phyloP scores from a whole-genome alignment of 1,140 invertebrate genomes.

The Lasaia peninsularis region DNA sequence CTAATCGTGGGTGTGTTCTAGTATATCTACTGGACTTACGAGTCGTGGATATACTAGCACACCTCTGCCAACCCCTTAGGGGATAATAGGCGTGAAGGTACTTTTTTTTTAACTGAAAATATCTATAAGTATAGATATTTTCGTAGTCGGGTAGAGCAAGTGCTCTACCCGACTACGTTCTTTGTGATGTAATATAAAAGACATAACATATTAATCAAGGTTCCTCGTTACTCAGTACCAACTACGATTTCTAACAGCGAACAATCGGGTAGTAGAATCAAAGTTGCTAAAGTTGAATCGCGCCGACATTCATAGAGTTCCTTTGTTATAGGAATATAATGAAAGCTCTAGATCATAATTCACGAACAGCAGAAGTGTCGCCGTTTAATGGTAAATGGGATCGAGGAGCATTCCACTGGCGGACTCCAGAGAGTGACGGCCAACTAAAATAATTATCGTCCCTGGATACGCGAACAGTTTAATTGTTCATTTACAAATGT shows the following conservation, averaged over 20 bases:
- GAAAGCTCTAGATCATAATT: constrained; percentile 74
- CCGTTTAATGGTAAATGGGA: constrained; percentile 71
- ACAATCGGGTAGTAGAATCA: constrained; percentile 67
- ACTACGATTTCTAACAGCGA: constrained; percentile 57
- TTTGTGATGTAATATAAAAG: constrained; percentile 46
- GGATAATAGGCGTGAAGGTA: too few relatives aligned
- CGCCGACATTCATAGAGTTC: constrained; percentile 62
- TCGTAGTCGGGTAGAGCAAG: too few relatives aligned
- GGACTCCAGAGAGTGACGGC: constrained; percentile 52
- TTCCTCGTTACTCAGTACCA: constrained; percentile 70
- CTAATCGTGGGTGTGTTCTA: too few relatives aligned
- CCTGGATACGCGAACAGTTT: constrained; percentile 71
- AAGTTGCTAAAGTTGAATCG: constrained; percentile 71
- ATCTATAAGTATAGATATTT: too few relatives aligned
- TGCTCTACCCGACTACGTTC: too few relatives aligned
- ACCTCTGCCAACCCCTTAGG: too few relatives aligned
- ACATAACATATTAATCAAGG: constrained; percentile 74
- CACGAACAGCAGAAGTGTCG: constrained; percentile 76
- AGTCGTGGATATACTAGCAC: too few relatives aligned
- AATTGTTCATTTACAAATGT: constrained; percentile 78
- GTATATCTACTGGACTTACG: too few relatives aligned
- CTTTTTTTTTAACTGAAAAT: too few relatives aligned
- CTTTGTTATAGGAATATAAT: constrained; percentile 73
- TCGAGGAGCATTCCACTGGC: constrained; percentile 68
- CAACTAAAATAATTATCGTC: constrained; percentile 77